Evolutionary conservation across 2,113 vertebrate genomes (phyloP).

Genomic region (Actenoides lindsayi): DNA sequence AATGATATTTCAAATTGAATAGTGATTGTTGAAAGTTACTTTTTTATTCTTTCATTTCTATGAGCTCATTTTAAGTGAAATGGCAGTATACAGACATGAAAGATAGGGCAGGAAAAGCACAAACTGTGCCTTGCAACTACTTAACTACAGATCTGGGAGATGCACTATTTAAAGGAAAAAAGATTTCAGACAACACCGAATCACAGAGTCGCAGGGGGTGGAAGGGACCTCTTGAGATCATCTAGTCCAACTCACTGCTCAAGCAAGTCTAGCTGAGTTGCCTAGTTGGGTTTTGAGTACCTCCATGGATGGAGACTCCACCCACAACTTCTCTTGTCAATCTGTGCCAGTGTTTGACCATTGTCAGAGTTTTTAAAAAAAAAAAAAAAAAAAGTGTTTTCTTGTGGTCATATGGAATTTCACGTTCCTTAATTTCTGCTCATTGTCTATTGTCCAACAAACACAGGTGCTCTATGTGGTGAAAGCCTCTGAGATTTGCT

Average conservation of each 20-base stretch:
- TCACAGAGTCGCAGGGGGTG: accelerated
- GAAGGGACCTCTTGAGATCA: background rate
- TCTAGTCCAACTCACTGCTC: background rate
- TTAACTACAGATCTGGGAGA: background rate
- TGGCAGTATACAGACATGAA: background rate
- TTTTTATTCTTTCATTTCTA: background rate
- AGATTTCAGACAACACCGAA: background rate
- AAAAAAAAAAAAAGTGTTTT: background rate
- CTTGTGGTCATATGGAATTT: background rate
- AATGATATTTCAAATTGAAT: background rate
- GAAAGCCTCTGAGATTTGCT: background rate
- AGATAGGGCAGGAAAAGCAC: background rate
- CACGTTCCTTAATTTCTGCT: background rate
- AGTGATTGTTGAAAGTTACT: background rate
- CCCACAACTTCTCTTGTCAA: background rate
- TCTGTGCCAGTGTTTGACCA: background rate
- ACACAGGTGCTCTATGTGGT: background rate
- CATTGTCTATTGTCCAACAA: background rate
- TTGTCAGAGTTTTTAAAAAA: background rate
- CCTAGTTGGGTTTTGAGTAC: background rate
- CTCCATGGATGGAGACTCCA: background rate
- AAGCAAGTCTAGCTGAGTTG: background rate
- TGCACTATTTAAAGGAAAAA: background rate
- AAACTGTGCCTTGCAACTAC: background rate
- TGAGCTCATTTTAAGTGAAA: background rate